phyloP scores from a whole-genome alignment of 2,888 invertebrate species.

The Acanthoscelides obtectus region DNA sequence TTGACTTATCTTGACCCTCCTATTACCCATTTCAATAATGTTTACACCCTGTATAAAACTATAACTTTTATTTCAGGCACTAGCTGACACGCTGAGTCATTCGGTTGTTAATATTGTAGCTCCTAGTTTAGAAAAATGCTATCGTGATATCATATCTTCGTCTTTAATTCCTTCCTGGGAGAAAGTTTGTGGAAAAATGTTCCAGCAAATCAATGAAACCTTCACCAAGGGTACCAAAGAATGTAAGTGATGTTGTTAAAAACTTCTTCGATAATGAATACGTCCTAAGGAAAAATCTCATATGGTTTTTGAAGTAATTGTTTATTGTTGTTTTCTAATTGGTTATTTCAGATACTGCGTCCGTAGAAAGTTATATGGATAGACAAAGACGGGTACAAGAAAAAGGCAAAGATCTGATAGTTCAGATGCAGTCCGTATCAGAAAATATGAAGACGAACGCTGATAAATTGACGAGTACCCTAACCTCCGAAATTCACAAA shows the following conservation, averaged over 20 bases:
- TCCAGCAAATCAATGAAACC: conserved; percentile 82
- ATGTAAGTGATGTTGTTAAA: conserved; percentile 65
- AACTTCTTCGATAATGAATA: no score
- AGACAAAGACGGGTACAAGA: conserved; percentile 45
- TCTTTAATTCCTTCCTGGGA: conserved; percentile 83
- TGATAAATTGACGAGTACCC: conserved; percentile 38
- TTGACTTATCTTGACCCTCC: no score
- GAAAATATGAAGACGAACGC: conserved; percentile 41
- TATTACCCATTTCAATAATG: no score
- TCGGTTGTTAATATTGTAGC: conserved; percentile 67
- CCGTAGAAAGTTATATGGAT: conserved; percentile 47
- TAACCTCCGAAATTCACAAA: conserved; percentile 41
- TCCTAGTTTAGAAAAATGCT: conserved; percentile 69
- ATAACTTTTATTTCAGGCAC: conserved; percentile 52
- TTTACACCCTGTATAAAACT: no score
- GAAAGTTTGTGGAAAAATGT: conserved; percentile 79
- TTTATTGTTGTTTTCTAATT: conserved; percentile 13
- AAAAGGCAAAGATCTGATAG: conserved; percentile 44
- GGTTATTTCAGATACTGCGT: conserved; percentile 44
- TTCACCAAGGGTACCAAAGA: conserved; percentile 87
- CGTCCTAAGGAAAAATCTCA: not conserved
- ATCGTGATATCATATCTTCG: conserved; percentile 71
- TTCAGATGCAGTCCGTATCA: conserved; percentile 44
- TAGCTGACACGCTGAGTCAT: conserved; percentile 70
- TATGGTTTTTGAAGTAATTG: not conserved